These are phyloP conservation scores for Podargus strigoides DNA, from an alignment of 2,797 vertebrate species.

Conservation along the genomic window DNA sequence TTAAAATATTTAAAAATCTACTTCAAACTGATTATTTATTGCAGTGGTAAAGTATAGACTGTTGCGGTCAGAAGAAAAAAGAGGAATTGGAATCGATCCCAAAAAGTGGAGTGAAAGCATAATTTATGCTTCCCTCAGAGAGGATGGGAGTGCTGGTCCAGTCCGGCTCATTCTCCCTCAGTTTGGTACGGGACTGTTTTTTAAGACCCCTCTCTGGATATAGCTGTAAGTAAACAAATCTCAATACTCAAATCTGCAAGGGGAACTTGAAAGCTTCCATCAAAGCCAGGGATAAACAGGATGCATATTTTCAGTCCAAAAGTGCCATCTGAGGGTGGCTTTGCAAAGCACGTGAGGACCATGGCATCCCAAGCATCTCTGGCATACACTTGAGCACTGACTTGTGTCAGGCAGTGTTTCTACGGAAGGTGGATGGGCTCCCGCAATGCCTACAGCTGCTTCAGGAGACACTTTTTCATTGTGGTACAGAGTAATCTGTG, in stretches of 20 bases:
- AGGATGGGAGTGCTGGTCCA: not conserved
- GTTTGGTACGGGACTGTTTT: not conserved
- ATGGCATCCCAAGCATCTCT: not conserved
- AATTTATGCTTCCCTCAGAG: not conserved
- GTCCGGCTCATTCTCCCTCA: not conserved
- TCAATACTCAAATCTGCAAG: not conserved
- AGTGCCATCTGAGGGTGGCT: not conserved
- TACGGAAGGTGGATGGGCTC: not conserved
- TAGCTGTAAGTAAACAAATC: not conserved
- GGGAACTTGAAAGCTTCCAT: not conserved
- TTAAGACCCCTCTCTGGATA: not conserved
- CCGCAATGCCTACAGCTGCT: not conserved
- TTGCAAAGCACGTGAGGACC: not conserved
- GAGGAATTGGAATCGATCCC: not conserved
- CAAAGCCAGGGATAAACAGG: not conserved
- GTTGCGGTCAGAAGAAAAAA: not conserved
- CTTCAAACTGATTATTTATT: conserved; percentile 2
- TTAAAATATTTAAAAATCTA: conserved; percentile 25
- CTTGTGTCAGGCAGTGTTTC: not conserved
- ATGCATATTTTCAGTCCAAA: not conserved
- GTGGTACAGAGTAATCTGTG: not conserved
- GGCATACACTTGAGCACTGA: not conserved
- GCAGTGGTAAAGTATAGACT: not conserved
- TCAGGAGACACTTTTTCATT: not conserved
- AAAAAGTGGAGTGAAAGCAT: not conserved